These are phyloP conservation scores for Myoxocephalus aenaeus DNA, from an alignment of 2,797 vertebrate species.

Conservation along the genomic window DNA sequence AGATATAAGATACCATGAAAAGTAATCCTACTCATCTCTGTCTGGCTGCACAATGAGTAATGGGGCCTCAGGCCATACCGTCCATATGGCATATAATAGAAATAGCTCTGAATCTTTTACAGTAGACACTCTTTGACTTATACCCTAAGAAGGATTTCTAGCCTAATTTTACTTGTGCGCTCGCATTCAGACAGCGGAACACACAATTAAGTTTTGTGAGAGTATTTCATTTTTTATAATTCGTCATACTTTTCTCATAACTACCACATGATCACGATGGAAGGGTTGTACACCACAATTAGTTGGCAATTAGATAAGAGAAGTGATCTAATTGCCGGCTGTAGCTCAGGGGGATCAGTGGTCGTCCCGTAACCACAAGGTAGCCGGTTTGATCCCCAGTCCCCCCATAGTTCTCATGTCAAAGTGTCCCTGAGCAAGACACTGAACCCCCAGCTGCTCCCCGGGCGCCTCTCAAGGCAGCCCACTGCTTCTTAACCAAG, in stretches of 20 bases:
- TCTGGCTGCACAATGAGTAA: constrained; percentile 1
- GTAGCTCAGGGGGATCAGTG: too few relatives aligned
- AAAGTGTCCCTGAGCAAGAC: too few relatives aligned
- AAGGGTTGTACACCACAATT: too few relatives aligned
- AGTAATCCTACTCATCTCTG: not conserved
- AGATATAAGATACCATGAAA: not conserved
- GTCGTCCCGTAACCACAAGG: too few relatives aligned
- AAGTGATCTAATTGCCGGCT: too few relatives aligned
- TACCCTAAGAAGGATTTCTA: not conserved
- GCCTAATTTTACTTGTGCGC: not conserved
- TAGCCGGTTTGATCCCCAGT: too few relatives aligned
- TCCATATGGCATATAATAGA: not conserved
- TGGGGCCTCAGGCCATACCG: not conserved
- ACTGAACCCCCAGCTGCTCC: too few relatives aligned
- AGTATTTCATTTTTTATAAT: not conserved
- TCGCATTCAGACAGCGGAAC: not conserved
- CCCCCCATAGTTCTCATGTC: too few relatives aligned
- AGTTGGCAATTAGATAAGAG: too few relatives aligned
- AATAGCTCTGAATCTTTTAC: not conserved
- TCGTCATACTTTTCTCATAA: not conserved
- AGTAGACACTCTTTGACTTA: not conserved
- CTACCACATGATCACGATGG: not conserved
- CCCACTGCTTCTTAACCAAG: too few relatives aligned
- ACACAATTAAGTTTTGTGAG: not conserved
- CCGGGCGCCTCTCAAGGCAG: too few relatives aligned